Base-by-base conservation (phyloP, 2,797 vertebrate species). In the Hipposideros larvatus region DNA sequence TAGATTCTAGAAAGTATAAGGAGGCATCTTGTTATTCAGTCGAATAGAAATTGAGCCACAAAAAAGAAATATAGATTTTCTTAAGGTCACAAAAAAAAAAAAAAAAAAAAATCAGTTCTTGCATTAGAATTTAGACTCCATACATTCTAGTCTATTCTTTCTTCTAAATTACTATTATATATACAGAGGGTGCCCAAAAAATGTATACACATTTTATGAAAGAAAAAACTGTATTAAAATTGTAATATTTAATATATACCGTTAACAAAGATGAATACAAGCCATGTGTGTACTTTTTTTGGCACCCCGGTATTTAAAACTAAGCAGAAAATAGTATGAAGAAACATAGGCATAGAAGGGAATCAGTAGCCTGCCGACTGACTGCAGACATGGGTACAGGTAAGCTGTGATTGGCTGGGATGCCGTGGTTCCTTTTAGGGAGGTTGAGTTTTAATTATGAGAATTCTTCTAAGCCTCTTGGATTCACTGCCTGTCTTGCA, bases 61-160 rank as follows among this genome's bases (percentile, higher is more conserved):
- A 24, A 86, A 48, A 41, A 83, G 21, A 78, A 85, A 28, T 41
- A 43, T 61, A 79, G 34, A 57, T 93, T 93, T 97, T 94, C 16
- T 78, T 83, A 74, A 94, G 21, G 16, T 79, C 59, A 78, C 78
- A 91, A 61, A 46, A 48, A 63, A 84, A 34, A 2, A 84, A 34
- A 2, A 34, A 34, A 34, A 34, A 34, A 22, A 61, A 84, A 89
- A 43, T 51, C 7, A 87, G 37, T 8, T n/a, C 21, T 93, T 55
- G 7, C 43, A 11, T 51, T 85, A 65, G 19, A 80, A 92, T 59
- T 43, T 11, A 84, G 53, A 34, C 28, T 77, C 31, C 18, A 19
- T 57, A 24, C 8, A n/a, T 90, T 46, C 34, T 75, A 31, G 4
- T n/a, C 11, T 51, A 26, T 31, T 96, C 19, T 13, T n/a, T 19